Conservation (phyloP, 2,888 invertebrate species). For the Polymixis lichenea region DNA sequence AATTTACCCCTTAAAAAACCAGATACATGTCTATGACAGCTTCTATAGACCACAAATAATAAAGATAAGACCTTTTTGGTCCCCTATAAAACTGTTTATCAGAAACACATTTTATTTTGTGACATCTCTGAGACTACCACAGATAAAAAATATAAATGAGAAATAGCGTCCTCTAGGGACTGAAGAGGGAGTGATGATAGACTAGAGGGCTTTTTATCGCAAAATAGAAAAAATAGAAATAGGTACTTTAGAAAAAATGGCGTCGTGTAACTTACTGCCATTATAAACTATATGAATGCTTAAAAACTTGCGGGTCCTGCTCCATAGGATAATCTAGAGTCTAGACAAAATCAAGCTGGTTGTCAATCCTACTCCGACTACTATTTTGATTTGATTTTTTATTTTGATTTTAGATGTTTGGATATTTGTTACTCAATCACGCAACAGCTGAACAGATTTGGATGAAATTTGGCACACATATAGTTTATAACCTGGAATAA, state of each 20-base stretch:
- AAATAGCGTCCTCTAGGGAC: constrained; percentile 54
- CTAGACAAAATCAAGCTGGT: no score
- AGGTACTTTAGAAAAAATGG: neutral
- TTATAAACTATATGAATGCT: no score
- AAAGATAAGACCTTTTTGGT: constrained; percentile 54
- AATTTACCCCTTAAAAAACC: constrained; percentile 44
- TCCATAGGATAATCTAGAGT: no score
- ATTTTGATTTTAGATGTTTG: no score
- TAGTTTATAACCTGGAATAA: no score
- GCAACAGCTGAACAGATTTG: no score
- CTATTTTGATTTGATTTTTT: no score
- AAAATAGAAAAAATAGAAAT: constrained; percentile 15
- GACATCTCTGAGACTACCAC: constrained; percentile 47
- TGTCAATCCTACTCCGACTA: no score
- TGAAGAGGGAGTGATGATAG: constrained; percentile 42
- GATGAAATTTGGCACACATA: no score
- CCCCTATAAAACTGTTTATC: constrained; percentile 54
- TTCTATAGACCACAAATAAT: constrained; percentile 42
- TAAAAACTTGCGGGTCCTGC: no score
- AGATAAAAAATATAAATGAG: constrained; percentile 68
- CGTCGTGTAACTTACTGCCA: no score
- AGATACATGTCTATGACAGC: constrained; percentile 52
- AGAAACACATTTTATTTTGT: constrained; percentile 59
- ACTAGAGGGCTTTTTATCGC: constrained; percentile 32
- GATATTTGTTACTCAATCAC: no score